A percentile compares a stretch with the other conserved stretches of the same genome.
Evolutionary conservation across 1,140 invertebrate species (phyloP).

Genomic region (Bactericera cockerelli): DNA sequence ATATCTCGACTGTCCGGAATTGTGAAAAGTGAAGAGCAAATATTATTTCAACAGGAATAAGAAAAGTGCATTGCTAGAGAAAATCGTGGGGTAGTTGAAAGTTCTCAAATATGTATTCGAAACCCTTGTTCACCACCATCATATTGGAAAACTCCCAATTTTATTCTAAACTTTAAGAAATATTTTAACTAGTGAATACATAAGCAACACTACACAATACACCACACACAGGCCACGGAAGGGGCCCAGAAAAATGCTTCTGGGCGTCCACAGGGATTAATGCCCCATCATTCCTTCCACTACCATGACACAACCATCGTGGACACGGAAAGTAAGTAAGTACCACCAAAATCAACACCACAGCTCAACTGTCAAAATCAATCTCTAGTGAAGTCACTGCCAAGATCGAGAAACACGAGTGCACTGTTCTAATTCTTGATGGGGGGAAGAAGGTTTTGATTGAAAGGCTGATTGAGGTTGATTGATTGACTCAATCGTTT

Average conservation of each 20-base stretch:
- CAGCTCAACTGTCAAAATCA: no score
- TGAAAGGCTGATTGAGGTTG: neutral
- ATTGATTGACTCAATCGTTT: neutral
- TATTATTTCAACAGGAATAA: neutral
- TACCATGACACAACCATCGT: no score
- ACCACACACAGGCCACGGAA: no score
- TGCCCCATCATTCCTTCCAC: neutral
- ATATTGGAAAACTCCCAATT: no score
- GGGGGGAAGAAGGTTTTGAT: neutral
- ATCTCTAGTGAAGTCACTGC: no score
- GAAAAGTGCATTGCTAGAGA: neutral
- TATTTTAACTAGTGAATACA: no score
- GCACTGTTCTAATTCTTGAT: neutral
- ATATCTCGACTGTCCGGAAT: neutral
- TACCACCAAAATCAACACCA: no score
- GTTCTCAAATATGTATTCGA: neutral
- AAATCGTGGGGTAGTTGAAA: neutral
- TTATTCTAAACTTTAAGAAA: no score
- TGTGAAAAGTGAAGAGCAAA: neutral
- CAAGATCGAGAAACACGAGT: neutral
- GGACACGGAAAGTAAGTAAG: no score
- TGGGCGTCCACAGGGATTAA: no score
- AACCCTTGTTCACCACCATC: neutral
- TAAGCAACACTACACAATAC: no score
- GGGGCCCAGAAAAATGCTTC: no score